These are phyloP conservation scores for Helostoma temminkii DNA, from an alignment of 2,797 vertebrate genomes.

Conservation along the genomic window DNA sequence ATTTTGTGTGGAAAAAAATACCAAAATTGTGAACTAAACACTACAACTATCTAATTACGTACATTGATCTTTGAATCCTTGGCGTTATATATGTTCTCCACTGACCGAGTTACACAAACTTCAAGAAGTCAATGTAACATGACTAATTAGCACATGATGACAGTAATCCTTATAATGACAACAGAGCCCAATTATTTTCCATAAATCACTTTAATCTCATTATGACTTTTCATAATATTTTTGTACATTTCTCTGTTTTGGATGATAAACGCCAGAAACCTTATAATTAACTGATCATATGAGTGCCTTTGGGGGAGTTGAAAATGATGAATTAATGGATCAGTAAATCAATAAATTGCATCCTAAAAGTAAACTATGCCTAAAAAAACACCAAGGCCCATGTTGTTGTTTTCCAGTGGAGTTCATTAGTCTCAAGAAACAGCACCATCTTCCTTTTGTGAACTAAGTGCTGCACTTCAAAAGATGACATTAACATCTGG, in stretches of 20 bases:
- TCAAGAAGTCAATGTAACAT: slow-evolving; percentile 37
- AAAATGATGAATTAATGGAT: slow-evolving; percentile 28
- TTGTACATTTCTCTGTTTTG: slow-evolving; percentile 21
- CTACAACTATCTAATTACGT: neutral
- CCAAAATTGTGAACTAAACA: neutral
- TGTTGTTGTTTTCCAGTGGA: slow-evolving; percentile 18
- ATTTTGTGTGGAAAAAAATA: neutral
- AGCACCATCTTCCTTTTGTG: too few relatives aligned
- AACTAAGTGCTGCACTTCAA: too few relatives aligned
- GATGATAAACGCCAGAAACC: slow-evolving; percentile 22
- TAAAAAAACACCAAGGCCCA: slow-evolving; percentile 19
- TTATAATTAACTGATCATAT: slow-evolving; percentile 37
- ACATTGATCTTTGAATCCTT: neutral
- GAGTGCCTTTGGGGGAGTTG: slow-evolving; percentile 22
- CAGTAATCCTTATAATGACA: slow-evolving; percentile 41
- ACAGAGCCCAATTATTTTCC: slow-evolving; percentile 64
- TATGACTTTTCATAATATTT: slow-evolving; percentile 40
- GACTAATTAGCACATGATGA: slow-evolving; percentile 32
- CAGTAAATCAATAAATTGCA: slow-evolving; percentile 11
- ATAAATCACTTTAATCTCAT: slow-evolving; percentile 59
- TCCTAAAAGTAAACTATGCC: slow-evolving; percentile 27
- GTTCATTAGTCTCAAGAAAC: too few relatives aligned
- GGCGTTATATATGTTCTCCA: neutral
- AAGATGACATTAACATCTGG: too few relatives aligned
- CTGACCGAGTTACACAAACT: slow-evolving; percentile 24